Percentiles rank a stretch among this genome's conserved stretches.
phyloP scores from a whole-genome alignment of 2,113 vertebrate genomes.

The Planiliza haematocheilus region DNA sequence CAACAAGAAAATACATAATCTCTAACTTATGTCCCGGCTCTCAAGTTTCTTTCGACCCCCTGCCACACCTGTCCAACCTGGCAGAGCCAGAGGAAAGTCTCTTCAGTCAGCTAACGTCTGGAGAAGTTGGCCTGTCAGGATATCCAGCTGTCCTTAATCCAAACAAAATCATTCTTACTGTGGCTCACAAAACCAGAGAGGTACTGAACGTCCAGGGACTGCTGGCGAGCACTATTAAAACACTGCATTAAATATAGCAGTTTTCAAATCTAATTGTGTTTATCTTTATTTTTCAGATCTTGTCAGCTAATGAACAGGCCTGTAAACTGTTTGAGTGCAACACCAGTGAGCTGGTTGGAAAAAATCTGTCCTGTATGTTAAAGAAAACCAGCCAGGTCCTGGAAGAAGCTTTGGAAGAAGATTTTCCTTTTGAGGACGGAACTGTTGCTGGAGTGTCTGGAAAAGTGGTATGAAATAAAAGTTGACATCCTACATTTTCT shows the following conservation, averaged over 20 bases:
- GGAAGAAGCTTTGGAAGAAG: slow-evolving; percentile 84
- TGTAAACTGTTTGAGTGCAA: slow-evolving; percentile 88
- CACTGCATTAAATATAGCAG: no score
- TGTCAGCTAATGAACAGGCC: slow-evolving; percentile 90
- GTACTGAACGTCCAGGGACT: slow-evolving; percentile 56
- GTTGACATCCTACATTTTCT: background rate
- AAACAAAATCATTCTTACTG: slow-evolving; percentile 87
- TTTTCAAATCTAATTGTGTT: background rate
- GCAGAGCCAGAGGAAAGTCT: slow-evolving; percentile 83
- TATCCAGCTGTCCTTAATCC: slow-evolving; percentile 78
- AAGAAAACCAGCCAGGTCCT: slow-evolving; percentile 83
- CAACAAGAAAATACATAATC: slow-evolving; percentile 77
- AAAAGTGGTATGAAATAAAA: slow-evolving; percentile 87
- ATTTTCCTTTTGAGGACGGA: slow-evolving; percentile 80
- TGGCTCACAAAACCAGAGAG: slow-evolving; percentile 86
- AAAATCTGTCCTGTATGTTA: slow-evolving; percentile 84
- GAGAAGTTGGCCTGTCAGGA: slow-evolving; percentile 65
- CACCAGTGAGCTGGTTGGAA: slow-evolving; percentile 85
- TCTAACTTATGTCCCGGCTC: slow-evolving; percentile 47
- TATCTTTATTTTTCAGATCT: slow-evolving; percentile 81
- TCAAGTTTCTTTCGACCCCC: slow-evolving; percentile 17
- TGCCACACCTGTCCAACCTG: slow-evolving; percentile 56
- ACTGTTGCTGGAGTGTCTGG: slow-evolving; percentile 77
- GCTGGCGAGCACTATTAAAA: background rate
- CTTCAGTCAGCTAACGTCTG: slow-evolving; percentile 67